Evolutionary conservation across 1,140 invertebrate genomes (phyloP), one percentile per base, ranked within the genome.

Genomic region (Pachyrhynchus sulphureomaculatus): DNA sequence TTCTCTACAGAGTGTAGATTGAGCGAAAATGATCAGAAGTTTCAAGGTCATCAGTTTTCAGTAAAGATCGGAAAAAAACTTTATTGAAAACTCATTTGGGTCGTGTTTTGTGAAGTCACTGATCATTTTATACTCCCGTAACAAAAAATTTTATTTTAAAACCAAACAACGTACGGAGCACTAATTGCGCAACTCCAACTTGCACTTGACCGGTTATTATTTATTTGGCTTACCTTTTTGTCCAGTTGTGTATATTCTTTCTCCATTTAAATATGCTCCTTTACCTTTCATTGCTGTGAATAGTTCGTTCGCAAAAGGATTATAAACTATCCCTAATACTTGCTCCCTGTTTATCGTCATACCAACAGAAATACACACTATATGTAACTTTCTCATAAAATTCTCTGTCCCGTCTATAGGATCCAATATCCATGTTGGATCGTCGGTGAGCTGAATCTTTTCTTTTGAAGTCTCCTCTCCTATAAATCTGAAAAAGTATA

Each of bases 351-450:
- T 83, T 0, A 90, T 77, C 13, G 82, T 72, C 21, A 89, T 68
- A 4, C 81, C 87, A 5, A 88, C 79, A 0, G 86, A 88, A 32
- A 89, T 86, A 67, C 84, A 86, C 15, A 81, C 81, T 42, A 86
- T 79, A 4, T 83, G 84, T 57, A 87, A 82, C 37, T 78, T 77
- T 70, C 88, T 84, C 4, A 89, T 86, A 65, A 89, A 90, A 73
- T 90, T 90, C 37, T 84, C 85, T 2, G 88, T 90, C 21, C 88
- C 88, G 75, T 89, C 87, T 39, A 89, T 87, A 3, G 87, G 86
- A 75, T 90, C 92, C 62, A 95, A 91, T 57, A 96, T 91, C 93
- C 93, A 96, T 1, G 92, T 95, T 17, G 92, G 91, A 10, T 83
- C 84, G 70, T 92, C 82, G 4, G 90, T 92, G 32, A 92, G 76